Base-by-base conservation (phyloP, 2,888 invertebrate genomes). In the Nomada goodeniana region DNA sequence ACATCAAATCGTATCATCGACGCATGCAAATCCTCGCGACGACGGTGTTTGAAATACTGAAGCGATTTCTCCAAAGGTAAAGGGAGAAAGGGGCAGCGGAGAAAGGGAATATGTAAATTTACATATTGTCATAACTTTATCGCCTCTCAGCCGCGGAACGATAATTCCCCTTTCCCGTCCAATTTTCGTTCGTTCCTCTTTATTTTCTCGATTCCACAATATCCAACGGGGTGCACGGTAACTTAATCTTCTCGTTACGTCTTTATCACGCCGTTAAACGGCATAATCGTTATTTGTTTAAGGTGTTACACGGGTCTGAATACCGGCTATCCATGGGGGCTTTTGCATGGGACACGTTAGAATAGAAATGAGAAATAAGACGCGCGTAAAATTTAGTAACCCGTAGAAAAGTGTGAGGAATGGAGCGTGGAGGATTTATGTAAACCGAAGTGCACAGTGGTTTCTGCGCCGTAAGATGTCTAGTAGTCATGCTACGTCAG, bases 81-180 rank as follows among this genome's bases (percentile, higher is more conserved):
- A 61, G 36, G n/a, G 29, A 10, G 52, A 23, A 15, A 26, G 42
- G 11, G 15, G 47, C n/a, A 10, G 1, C 15, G 44, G 2, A 13
- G 23, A 9, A 11, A 23, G 42, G 42, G 42, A 20, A 55, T 42
- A 53, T 61, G 42, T 29, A 71, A 53, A 53, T 63, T 63, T 71
- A 61, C 61, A 53, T 63, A 53, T 53, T 52, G 61, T 53, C 42
- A 18, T 26, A 71, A 71, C n/a, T 61, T 71, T 36, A 26, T 26
- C 59, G 59, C 47, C 26, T 11, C 42, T n/a, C 2, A 23, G n/a
- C 42, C 23, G 7, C 7, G 9, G 7, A n/a, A 71, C 42, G 53
- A 61, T 63, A 15, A 71, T 71, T 71, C 23, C 20, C 36, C 23
- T 18, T 23, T 52, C 20, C 18, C 13, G n/a, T 7, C 15, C 26